Evolutionary conservation across 53 echinoderm and acorn worm species (phyloP), one percentile per base, ranked within the genome.

Genomic region (Crossaster papposus): DNA sequence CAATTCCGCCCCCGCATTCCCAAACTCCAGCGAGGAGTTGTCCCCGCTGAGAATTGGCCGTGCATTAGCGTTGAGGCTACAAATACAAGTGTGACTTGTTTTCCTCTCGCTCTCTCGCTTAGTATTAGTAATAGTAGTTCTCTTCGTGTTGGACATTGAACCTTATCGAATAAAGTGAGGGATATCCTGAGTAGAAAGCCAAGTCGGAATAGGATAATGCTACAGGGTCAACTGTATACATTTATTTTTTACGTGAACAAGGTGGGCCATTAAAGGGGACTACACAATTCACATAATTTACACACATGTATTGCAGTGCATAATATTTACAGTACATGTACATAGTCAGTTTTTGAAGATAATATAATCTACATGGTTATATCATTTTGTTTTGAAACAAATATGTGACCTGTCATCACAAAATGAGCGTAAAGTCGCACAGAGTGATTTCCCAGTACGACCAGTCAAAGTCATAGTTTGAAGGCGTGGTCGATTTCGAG

Each of bases 21-120:
- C 29, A 36, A 44, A 53, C 23, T 74, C 75, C 18, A 1, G 51
- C 35, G 30, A 72, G 72, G 83, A 72, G 53, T 73, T 52, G 51
- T 85, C n/a, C 23, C 85, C 72, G 30, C 64, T 18, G 85, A 73
- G 85, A 85, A 18, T 85, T 53, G 73, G 72, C 50, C 6, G 22
- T 72, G 58, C 85, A 85, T 85, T 72, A 85, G 73, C 72, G 85
- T 23, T 26, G 53, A 51, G 72, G 85, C 54, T 51, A 73, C 36
- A 74, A 36, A 74, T 36, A 74, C 31, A 20, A 13, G 75, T 74
- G 75, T 74, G 75, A 74, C 14, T 33, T 74, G 35, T 74, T 35
- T 74, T 74, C 31, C 22, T 28, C 35, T 33, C 6, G 18, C n/a
- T 74, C 20, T 36, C 20, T 35, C 44, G 44, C 44, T 44, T 9